Evolutionary conservation across 1,140 invertebrate species (phyloP), one percentile per base, ranked within the genome.

Genomic region (Paralvinella palmiformis): DNA sequence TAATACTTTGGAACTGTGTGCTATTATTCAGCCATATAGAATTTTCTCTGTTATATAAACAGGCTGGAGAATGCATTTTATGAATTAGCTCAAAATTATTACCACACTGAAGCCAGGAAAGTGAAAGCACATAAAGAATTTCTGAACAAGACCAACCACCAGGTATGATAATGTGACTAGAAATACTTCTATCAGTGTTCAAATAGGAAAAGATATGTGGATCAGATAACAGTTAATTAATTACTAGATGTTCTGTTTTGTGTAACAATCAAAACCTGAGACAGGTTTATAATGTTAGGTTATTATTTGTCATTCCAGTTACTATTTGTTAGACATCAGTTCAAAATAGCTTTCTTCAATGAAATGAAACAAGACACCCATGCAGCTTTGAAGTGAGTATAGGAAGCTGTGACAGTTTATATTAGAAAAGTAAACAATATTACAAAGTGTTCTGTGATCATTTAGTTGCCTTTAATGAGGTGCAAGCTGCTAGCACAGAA

Each of bases 311-410:
- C 60, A 32, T 74, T 73, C 44, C 70, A 83, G 80, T 89, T 91
- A 70, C 82, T 98, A 22, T 93, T 92, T 84, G 92, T 98, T 3
- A 83, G 96, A 27, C 94, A 98, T 84, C 91, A 96, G 72, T 98
- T 96, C 75, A 99, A 99, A 83, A 88, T 97, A 75, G 96, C 89
- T n/a, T 97, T 96, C 82, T 86, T 95, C 45, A 91, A 91, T 80
- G 96, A 99, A 82, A 79, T 98, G 52, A 89, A 90, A 72, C 91
- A 94, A 74, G 95, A 98, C 77, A 84, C 87, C 62, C 87, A 87
- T 73, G 88, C 88, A 15, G 92, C 94, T 31, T 86, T 94, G 67
- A 96, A 95, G 89, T 92, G 84, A 83, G 83, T 80, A 24, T 48
- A n/a, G n/a, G n/a, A n/a, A n/a, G n/a, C n/a, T n/a, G n/a, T n/a